Conservation (phyloP, 2,113 vertebrate species). For the Syrrhaptes paradoxus region DNA sequence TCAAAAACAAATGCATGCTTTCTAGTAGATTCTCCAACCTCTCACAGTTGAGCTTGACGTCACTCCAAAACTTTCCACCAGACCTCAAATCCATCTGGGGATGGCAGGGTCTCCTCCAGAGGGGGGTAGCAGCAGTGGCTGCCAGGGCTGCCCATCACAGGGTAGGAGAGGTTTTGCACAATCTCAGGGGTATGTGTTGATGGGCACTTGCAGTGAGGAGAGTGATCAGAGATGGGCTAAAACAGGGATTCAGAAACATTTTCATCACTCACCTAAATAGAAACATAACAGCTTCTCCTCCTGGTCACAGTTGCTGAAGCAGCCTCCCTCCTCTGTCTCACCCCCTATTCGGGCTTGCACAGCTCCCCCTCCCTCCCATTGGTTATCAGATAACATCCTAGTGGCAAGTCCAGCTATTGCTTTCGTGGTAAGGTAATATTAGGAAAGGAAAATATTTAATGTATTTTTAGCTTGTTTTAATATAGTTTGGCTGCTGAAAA, state of each 20-base stretch:
- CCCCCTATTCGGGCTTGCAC: background rate
- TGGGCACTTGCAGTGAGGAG: background rate
- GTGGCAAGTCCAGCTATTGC: conserved; percentile 48
- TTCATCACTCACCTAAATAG: conserved; percentile 39
- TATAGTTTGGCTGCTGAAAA: conserved; percentile 69
- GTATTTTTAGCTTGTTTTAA: conserved; percentile 73
- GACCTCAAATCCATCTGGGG: background rate
- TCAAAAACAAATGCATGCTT: background rate
- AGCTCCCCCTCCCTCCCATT: conserved; percentile 2
- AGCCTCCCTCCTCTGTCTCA: background rate
- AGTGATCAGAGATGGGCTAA: background rate
- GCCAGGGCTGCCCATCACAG: rapidly evolving
- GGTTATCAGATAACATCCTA: conserved; percentile 65
- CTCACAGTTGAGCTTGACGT: background rate
- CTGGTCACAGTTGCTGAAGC: background rate
- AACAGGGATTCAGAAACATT: background rate
- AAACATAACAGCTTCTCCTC: conserved; percentile 16
- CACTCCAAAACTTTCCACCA: background rate
- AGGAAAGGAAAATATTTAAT: conserved; percentile 75
- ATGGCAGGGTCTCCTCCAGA: background rate
- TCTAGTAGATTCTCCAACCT: background rate
- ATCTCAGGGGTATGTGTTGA: background rate
- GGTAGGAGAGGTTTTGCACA: background rate
- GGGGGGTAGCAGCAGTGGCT: background rate
- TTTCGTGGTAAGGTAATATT: conserved; percentile 65